These are phyloP conservation scores for Kryptopterus vitreolus DNA, from an alignment of 2,797 vertebrate species.

Conservation along the genomic window DNA sequence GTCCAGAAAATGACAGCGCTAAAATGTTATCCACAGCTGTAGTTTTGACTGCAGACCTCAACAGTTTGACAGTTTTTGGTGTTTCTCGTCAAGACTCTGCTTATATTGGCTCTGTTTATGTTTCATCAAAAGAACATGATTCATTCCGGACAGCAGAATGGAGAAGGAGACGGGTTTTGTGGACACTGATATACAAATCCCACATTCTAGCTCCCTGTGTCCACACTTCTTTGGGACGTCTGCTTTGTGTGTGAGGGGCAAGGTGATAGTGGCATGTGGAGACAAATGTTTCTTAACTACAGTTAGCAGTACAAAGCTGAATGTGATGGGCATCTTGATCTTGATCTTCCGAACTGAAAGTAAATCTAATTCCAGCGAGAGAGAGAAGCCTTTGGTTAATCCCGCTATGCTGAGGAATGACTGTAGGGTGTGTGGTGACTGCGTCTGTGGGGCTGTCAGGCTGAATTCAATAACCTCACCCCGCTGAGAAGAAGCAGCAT, in stretches of 20 bases:
- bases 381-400: constrained; percentile 14
- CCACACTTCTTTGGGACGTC: constrained; percentile 48
- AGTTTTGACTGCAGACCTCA: constrained; percentile 66
- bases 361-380: constrained; percentile 1
- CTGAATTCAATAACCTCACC: constrained; percentile 39
- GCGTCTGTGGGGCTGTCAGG: constrained; percentile 22
- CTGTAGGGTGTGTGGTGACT: constrained; percentile 22
- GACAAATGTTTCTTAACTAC: constrained; percentile 40
- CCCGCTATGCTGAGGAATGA: constrained; percentile 3
- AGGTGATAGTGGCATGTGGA: constrained; percentile 29
- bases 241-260: constrained; percentile 34
- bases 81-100: constrained; percentile 64
- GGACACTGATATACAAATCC: no score
- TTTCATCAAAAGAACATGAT: constrained; percentile 67
- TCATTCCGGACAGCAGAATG: constrained; percentile 59
- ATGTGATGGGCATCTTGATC: constrained; percentile 27
- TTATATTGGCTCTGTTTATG: constrained; percentile 64
- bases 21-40: constrained; percentile 58
- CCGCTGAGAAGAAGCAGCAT: constrained; percentile 42
- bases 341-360: constrained; percentile 6
- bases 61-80: constrained; percentile 68
- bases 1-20: constrained; percentile 53
- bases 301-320: constrained; percentile 9
- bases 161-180: constrained; percentile 28
- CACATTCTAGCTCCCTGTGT: constrained; percentile 52